Evolutionary conservation across 2,888 invertebrate genomes (phyloP).

Genomic region (Tipula confusa): DNA sequence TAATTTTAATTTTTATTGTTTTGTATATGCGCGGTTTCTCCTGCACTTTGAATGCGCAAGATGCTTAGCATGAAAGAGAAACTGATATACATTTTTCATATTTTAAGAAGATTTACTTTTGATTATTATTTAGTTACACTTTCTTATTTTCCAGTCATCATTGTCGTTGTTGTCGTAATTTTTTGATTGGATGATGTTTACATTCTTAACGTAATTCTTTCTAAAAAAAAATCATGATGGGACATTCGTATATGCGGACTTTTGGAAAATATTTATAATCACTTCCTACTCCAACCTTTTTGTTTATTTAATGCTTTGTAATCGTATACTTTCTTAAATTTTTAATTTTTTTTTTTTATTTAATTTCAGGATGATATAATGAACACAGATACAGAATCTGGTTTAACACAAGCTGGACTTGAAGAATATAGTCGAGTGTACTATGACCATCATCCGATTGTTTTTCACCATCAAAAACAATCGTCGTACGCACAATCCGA

Average conservation of each 20-base stretch:
- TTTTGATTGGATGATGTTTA: background rate
- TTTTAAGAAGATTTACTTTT: constrained; percentile 20
- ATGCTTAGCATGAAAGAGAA: background rate
- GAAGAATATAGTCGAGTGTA: constrained; percentile 66
- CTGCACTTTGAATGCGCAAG: background rate
- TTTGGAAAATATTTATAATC: background rate
- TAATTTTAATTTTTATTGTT: background rate
- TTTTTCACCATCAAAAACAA: constrained; percentile 64
- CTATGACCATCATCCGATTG: constrained; percentile 51
- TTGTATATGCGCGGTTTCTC: background rate
- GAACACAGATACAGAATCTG: constrained; percentile 46
- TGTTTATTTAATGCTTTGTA: background rate
- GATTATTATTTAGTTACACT: constrained; percentile 20
- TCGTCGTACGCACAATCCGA: constrained; percentile 74
- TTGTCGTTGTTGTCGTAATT: background rate
- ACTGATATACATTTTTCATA: background rate
- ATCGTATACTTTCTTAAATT: background rate
- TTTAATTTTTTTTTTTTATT: constrained; percentile 4
- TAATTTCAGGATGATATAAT: constrained; percentile 44
- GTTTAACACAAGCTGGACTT: constrained; percentile 62
- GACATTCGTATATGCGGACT: background rate
- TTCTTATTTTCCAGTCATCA: background rate
- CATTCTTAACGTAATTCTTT: background rate
- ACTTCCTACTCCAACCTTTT: background rate
- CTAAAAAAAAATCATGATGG: background rate